Evolutionary conservation across 2,113 vertebrate genomes (phyloP), one percentile per base, ranked within the genome.

Genomic region (Apeltes quadracus): DNA sequence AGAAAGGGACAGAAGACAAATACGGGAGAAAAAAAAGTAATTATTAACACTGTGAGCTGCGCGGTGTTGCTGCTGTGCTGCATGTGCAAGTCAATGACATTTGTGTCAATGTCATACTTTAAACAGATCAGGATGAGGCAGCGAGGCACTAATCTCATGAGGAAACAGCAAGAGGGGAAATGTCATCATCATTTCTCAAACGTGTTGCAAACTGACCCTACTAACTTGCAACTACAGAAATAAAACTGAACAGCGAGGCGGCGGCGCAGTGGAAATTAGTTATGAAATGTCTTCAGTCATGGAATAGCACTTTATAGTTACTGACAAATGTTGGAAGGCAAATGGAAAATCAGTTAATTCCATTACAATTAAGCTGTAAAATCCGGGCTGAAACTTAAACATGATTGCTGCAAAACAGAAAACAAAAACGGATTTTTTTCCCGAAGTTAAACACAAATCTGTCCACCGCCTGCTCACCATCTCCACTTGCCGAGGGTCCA

Each of bases 401-500:
- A 9, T 34, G 23, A 58, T 59, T 34, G 6, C 3, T 12, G 7
- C 50, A 14, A 64, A 27, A 23, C 18, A 25, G 3, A 29, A 29
- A 29, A n/a, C n/a, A n/a, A n/a, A n/a, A n/a, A n/a, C n/a, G n/a
- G n/a, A n/a, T 50, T 48, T 22, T 0, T 12, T 14, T n/a, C 18
- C 13, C 25, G 22, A 23, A 3, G 34, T 58, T 64, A 68, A 36
- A 61, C 46, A 20, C 23, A 48, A 44, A 75, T 63, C 58, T 64
- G 51, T 43, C 64, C 39, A 25, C 15, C 1, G 36, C 54, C 61
- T 78, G 76, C 94, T 94, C 92, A 98, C 97, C 97, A 98, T 97
- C 93, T 98, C 97, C 61, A 98, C 96, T 83, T 97, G 95, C 68
- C 96, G 93, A 25, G 96, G 96, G 91, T 98, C 97, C 91, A 98